Evolutionary conservation across 1,140 invertebrate species (phyloP).

Genomic region (Diorhabda carinulata): DNA sequence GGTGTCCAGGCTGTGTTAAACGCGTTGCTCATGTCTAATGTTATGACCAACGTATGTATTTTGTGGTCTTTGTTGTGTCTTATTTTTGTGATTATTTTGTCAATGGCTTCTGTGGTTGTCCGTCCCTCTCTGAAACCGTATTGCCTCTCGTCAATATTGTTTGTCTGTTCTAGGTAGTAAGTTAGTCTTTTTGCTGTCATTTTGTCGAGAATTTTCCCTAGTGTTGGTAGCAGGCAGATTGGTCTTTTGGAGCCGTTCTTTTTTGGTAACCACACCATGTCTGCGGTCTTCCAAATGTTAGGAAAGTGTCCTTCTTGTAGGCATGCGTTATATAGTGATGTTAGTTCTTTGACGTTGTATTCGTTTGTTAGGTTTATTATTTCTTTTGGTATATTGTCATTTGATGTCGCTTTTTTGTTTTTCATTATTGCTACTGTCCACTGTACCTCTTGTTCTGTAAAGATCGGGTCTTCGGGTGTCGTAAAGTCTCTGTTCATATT

Average conservation of each 20-base stretch:
- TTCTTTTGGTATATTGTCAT: background rate
- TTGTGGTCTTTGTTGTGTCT: too few relatives aligned
- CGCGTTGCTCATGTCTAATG: too few relatives aligned
- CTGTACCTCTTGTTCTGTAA: background rate
- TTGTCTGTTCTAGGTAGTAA: background rate
- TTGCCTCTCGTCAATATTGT: constrained; percentile 1
- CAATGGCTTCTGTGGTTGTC: too few relatives aligned
- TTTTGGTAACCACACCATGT: constrained; percentile 10
- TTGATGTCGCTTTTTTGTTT: constrained; percentile 4
- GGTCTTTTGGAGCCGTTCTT: background rate
- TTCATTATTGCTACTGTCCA: background rate
- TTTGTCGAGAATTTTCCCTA: background rate
- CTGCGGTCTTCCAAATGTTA: background rate
- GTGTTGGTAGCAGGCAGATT: background rate
- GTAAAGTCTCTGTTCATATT: too few relatives aligned
- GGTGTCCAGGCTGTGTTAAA: too few relatives aligned
- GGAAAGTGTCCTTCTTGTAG: constrained; percentile 5
- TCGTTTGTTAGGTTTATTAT: background rate
- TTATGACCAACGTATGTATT: too few relatives aligned
- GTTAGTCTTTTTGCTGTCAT: constrained; percentile 6
- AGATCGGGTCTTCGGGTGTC: too few relatives aligned
- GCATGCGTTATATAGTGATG: constrained; percentile 1
- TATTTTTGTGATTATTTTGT: too few relatives aligned
- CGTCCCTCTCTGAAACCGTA: constrained; percentile 22
- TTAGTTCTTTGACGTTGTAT: background rate